Evolutionary conservation across 2,797 vertebrate genomes (phyloP).

Genomic region (Denticeps clupeoides): DNA sequence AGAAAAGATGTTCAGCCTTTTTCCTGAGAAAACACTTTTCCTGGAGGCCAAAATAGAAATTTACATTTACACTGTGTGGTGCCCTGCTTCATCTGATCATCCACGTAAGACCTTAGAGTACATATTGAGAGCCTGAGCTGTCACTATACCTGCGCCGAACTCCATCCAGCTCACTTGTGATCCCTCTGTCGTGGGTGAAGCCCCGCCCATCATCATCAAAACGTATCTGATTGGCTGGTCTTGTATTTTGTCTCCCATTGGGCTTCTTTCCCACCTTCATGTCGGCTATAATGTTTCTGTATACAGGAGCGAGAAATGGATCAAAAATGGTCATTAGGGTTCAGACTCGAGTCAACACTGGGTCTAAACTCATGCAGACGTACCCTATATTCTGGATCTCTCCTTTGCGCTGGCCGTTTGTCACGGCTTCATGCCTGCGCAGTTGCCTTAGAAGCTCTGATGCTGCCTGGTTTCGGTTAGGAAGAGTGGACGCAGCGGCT

Average conservation of each 20-base stretch:
- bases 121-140: too few species aligned
- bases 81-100: background rate
- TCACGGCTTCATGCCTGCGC: conserved; percentile 60
- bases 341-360: background rate
- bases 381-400: too few species aligned
- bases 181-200: conserved; percentile 26
- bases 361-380: conserved; percentile 49
- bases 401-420: conserved; percentile 60
- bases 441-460: conserved; percentile 80
- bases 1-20: conserved; percentile 76
- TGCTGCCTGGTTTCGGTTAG: conserved; percentile 52
- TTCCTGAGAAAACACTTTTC: conserved; percentile 49
- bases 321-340: background rate
- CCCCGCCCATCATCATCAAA: conserved; percentile 68
- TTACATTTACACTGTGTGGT: background rate
- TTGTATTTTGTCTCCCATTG: conserved; percentile 14
- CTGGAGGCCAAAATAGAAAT: conserved; percentile 33
- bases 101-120: too few species aligned
- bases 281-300: conserved; percentile 68
- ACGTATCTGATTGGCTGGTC: conserved; percentile 48
- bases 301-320: conserved; percentile 29
- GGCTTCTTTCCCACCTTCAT: conserved; percentile 67
- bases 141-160: conserved; percentile 47
- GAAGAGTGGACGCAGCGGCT: conserved; percentile 72
- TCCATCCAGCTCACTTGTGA: conserved; percentile 32